Conservation (phyloP, 2,797 vertebrate genomes). For the Gymnothorax reevesii region DNA sequence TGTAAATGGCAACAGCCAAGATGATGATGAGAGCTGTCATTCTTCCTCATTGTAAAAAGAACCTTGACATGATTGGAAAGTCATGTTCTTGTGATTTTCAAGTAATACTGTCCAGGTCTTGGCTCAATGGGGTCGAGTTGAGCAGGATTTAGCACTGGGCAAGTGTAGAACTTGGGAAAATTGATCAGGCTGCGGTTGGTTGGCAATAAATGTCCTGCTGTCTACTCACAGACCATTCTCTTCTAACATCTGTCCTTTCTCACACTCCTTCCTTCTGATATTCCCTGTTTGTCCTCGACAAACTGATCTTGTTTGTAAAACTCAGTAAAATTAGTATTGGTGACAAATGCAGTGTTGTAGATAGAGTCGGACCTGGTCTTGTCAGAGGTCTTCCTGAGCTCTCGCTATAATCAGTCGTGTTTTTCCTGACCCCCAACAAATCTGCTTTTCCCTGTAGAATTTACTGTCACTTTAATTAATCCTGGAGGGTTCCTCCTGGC, state of each 20-base stretch:
- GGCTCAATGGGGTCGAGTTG: not conserved
- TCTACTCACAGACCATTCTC: not conserved
- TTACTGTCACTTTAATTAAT: not conserved
- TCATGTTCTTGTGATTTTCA: not conserved
- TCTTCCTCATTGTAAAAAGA: not conserved
- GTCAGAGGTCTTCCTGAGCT: not conserved
- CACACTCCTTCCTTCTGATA: not conserved
- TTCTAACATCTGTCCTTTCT: not conserved
- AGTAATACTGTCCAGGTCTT: not conserved
- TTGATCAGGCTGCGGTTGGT: not conserved
- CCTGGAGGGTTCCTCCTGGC: not conserved
- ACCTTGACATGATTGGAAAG: not conserved
- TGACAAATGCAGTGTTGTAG: too few relatives aligned
- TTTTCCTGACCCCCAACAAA: slow-evolving; percentile 6
- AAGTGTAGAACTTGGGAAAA: not conserved
- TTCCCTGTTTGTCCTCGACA: not conserved
- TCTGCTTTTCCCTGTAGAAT: not conserved
- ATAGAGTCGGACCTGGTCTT: not conserved
- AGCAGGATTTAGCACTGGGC: not conserved
- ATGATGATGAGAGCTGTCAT: not conserved
- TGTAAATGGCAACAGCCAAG: not conserved
- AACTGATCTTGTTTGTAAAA: not conserved
- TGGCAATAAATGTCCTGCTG: not conserved
- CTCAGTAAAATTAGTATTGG: not conserved
- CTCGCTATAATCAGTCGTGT: not conserved